Conservation (phyloP, 2,888 invertebrate genomes). For the Rhagonycha fulva region DNA sequence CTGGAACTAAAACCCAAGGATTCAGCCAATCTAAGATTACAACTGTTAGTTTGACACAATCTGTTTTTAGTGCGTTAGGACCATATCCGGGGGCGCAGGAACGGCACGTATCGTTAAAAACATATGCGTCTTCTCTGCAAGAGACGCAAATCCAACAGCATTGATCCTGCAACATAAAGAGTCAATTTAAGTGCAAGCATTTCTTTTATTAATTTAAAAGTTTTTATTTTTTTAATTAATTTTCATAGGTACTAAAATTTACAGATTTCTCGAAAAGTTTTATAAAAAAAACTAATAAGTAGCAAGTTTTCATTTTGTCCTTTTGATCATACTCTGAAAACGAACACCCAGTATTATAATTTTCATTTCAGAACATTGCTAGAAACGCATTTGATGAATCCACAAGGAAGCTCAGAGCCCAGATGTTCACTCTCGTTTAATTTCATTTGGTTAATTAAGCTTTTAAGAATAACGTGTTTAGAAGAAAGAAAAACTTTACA, state of each 20-base stretch:
- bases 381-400: background rate
- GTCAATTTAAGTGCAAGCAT: background rate
- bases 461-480: background rate
- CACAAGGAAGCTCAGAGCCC: background rate
- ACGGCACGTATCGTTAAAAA: constrained; percentile 64
- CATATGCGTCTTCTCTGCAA: constrained; percentile 66
- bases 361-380: background rate
- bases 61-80: constrained; percentile 56
- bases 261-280: no score
- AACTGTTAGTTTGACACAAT: constrained; percentile 62
- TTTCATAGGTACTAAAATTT: background rate
- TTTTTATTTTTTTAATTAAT: background rate
- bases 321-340: background rate
- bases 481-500: background rate
- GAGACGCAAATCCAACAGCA: constrained; percentile 75
- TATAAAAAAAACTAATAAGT: background rate
- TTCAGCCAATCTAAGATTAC: constrained; percentile 65
- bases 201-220: background rate
- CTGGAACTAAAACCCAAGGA: constrained; percentile 69
- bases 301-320: background rate
- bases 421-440: background rate
- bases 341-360: background rate
- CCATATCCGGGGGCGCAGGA: constrained; percentile 61
- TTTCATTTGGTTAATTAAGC: background rate
- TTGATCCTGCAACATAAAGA: constrained; percentile 55